phyloP scores from a whole-genome alignment of 2,888 invertebrate species.

The Nemotelus pantherinus region DNA sequence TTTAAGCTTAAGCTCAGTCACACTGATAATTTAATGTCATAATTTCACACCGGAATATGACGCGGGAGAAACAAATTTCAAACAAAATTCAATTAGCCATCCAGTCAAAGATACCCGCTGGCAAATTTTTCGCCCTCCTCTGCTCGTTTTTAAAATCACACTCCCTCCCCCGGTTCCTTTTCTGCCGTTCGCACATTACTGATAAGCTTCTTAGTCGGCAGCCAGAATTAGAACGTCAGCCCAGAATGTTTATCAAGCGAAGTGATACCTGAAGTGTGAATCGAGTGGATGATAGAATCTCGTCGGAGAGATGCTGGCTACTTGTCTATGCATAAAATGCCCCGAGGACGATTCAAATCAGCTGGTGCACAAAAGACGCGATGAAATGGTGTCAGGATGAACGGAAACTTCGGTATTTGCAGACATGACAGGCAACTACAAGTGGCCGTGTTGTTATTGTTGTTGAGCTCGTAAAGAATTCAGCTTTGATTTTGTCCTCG shows the following conservation, averaged over 20 bases:
- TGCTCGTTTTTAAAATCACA: too few species aligned
- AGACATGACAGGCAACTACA: background rate
- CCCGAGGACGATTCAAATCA: constrained; percentile 9
- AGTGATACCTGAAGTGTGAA: background rate
- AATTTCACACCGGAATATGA: too few species aligned
- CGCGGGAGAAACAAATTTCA: too few species aligned
- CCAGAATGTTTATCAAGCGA: too few species aligned
- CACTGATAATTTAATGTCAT: too few species aligned
- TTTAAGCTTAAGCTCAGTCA: too few species aligned
- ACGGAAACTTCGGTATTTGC: background rate
- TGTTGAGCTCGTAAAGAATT: background rate
- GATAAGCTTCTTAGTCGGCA: too few species aligned
- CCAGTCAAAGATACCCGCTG: background rate
- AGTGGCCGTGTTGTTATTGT: too few species aligned
- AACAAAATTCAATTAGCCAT: constrained; percentile 14
- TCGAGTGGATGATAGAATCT: background rate
- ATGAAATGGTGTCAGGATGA: background rate
- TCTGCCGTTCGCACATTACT: too few species aligned
- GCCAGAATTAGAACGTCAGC: too few species aligned
- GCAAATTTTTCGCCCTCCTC: background rate
- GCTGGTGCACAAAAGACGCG: background rate
- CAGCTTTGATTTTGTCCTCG: constrained; percentile 6
- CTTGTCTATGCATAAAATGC: constrained; percentile 15
- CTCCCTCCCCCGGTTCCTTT: too few species aligned
- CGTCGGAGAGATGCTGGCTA: background rate